Conservation (phyloP, 2,888 invertebrate genomes). For the Seira musarum region DNA sequence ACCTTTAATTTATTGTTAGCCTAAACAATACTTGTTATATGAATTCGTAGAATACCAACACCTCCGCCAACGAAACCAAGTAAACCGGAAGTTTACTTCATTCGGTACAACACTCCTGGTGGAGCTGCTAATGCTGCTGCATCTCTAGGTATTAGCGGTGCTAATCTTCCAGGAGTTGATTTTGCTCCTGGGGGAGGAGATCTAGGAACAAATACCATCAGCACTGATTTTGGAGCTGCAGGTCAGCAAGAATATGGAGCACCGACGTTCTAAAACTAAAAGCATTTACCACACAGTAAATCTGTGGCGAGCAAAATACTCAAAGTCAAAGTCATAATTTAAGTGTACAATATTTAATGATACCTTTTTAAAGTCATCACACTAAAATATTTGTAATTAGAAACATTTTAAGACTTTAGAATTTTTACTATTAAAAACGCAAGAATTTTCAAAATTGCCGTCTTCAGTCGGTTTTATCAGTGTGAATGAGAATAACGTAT, state of each 20-base stretch:
- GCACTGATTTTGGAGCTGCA: slow-evolving; percentile 54
- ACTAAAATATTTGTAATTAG: too few species aligned
- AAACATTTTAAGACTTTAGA: too few species aligned
- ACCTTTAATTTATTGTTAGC: too few species aligned
- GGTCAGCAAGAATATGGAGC: slow-evolving; percentile 60
- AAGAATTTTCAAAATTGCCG: too few species aligned
- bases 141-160: slow-evolving; percentile 27
- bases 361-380: too few species aligned
- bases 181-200: slow-evolving; percentile 32
- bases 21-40: too few species aligned
- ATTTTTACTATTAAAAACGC: too few species aligned
- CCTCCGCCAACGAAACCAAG: slow-evolving; percentile 86
- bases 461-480: too few species aligned
- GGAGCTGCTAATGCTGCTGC: slow-evolving; percentile 28
- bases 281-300: too few species aligned
- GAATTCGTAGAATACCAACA: slow-evolving; percentile 77
- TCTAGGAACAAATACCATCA: slow-evolving; percentile 52
- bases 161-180: slow-evolving; percentile 23
- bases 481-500: too few species aligned
- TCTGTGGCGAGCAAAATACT: too few species aligned
- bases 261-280: slow-evolving; percentile 56
- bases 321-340: background rate
- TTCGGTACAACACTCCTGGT: slow-evolving; percentile 80
- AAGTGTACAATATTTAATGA: too few species aligned
- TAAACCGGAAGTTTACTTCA: slow-evolving; percentile 92